Percentiles rank a stretch among this genome's conserved stretches.
These are phyloP conservation scores for Volucella bombylans DNA, from an alignment of 2,888 invertebrate genomes.

Conservation along the genomic window DNA sequence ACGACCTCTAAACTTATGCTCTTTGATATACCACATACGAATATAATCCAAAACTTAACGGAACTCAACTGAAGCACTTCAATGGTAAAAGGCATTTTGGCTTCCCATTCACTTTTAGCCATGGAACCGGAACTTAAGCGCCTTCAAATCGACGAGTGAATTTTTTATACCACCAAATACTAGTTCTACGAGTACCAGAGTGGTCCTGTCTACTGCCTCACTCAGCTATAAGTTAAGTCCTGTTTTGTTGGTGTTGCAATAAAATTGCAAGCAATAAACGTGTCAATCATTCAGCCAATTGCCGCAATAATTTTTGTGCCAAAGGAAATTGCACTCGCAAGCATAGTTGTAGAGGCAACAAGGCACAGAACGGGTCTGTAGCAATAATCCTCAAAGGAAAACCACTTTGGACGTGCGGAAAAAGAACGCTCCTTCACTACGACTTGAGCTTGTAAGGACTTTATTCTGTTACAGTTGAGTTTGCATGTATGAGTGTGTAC, in stretches of 20 bases:
- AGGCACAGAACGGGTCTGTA: not conserved
- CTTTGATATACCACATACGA: no score
- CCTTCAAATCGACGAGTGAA: constrained; percentile 43
- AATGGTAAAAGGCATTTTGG: not conserved
- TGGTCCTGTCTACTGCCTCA: not conserved
- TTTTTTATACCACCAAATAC: constrained; percentile 27
- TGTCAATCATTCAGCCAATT: constrained; percentile 73
- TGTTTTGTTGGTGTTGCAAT: constrained; percentile 53
- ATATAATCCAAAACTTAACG: no score
- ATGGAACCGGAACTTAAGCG: constrained; percentile 60
- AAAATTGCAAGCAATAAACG: constrained; percentile 72
- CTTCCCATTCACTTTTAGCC: constrained; percentile 35
- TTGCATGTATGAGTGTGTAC: not conserved
- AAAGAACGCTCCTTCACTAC: not conserved
- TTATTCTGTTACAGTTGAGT: no score
- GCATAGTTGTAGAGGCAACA: not conserved
- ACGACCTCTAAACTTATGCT: no score
- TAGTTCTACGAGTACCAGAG: constrained; percentile 14
- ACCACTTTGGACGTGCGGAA: constrained; percentile 9
- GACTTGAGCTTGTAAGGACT: not conserved
- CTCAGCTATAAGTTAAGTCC: constrained; percentile 9
- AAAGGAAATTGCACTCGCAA: constrained; percentile 67
- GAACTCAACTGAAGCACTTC: not conserved
- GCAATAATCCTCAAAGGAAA: constrained; percentile 39
- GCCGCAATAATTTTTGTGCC: constrained; percentile 68